These are phyloP conservation scores for Numida meleagris DNA, from an alignment of 2,113 vertebrate genomes.

Conservation along the genomic window DNA sequence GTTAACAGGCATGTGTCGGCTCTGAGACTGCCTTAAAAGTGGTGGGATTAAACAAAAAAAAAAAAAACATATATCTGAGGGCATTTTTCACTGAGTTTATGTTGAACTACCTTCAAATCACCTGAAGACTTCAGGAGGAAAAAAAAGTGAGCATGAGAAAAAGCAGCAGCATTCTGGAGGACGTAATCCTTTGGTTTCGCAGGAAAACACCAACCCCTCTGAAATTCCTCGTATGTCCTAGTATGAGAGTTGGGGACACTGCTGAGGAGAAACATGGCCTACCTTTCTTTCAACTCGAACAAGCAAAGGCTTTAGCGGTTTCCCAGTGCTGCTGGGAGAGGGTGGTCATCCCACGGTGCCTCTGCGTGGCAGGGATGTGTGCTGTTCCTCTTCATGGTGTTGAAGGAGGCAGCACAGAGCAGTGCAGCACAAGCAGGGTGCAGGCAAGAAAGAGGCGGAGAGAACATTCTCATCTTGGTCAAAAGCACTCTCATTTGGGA, in stretches of 20 bases:
- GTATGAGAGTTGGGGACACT: not conserved
- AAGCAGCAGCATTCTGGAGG: not conserved
- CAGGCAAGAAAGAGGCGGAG: not conserved
- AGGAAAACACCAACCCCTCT: not conserved
- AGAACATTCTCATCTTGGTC: not conserved
- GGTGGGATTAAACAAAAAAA: not conserved
- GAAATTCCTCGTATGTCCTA: not conserved
- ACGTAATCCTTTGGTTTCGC: rapidly evolving
- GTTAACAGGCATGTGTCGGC: not conserved
- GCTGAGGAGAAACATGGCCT: not conserved
- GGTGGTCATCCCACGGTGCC: rapidly evolving
- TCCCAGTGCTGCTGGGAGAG: not conserved
- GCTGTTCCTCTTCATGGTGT: not conserved
- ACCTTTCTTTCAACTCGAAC: not conserved
- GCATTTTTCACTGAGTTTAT: not conserved
- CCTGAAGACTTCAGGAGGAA: not conserved
- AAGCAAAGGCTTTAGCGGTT: not conserved
- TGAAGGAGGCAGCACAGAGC: not conserved
- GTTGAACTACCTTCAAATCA: not conserved
- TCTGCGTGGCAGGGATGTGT: rapidly evolving
- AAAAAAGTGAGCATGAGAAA: not conserved
- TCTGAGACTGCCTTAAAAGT: not conserved
- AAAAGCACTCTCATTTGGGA: not conserved
- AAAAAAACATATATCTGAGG: not conserved
- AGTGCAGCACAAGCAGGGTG: not conserved